A percentile compares a stretch with the other conserved stretches of the same genome.
phyloP scores from a whole-genome alignment of 2,888 invertebrate species.

The Drosophila bunnanda region DNA sequence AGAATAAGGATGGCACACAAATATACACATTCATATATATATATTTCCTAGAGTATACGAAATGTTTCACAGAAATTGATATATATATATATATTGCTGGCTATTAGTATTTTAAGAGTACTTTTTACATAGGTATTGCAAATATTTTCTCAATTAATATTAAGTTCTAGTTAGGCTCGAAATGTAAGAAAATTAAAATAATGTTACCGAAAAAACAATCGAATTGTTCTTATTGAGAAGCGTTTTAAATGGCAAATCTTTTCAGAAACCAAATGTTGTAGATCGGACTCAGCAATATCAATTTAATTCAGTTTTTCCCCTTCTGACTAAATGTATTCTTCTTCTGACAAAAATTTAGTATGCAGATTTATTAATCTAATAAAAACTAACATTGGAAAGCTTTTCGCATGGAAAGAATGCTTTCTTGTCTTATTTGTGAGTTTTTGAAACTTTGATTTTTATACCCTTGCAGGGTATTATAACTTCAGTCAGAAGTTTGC shows the following conservation, averaged over 20 bases:
- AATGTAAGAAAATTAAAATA: slow-evolving; percentile 41
- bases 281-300: neutral
- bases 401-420: no score
- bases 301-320: no score
- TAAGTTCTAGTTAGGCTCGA: slow-evolving; percentile 31
- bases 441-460: no score
- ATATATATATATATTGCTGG: slow-evolving; percentile 51
- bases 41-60: slow-evolving; percentile 69
- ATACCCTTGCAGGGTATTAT: no score
- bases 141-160: slow-evolving; percentile 28
- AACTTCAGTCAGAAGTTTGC: no score
- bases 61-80: slow-evolving; percentile 74
- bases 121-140: slow-evolving; percentile 33
- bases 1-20: slow-evolving; percentile 27
- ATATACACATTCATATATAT: slow-evolving; percentile 44
- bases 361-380: no score
- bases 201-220: neutral
- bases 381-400: no score
- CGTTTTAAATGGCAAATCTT: neutral
- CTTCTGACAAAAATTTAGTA: no score
- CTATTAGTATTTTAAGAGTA: slow-evolving; percentile 62
- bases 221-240: neutral
- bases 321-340: no score
- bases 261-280: neutral
- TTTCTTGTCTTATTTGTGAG: no score